Evolutionary conservation across 1,140 invertebrate species (phyloP).

Genomic region (Physella acuta): DNA sequence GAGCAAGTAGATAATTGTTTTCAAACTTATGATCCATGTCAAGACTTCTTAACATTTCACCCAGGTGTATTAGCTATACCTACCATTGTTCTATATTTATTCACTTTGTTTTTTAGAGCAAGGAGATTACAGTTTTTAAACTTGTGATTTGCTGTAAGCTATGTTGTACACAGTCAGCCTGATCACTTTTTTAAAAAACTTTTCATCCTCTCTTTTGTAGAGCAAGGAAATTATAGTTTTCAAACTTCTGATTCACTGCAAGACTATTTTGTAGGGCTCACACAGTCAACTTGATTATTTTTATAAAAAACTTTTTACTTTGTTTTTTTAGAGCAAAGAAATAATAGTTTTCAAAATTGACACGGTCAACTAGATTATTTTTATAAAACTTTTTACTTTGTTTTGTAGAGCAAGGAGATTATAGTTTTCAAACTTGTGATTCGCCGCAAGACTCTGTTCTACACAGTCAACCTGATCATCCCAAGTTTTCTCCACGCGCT

Average conservation of each 20-base stretch:
- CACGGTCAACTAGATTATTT: background rate
- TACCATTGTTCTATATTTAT: too few relatives aligned
- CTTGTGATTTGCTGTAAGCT: too few relatives aligned
- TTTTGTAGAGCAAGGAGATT: slow-evolving; percentile 36
- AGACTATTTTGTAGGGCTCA: slow-evolving; percentile 99
- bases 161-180: too few relatives aligned
- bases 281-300: slow-evolving; percentile 96
- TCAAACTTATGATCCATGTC: slow-evolving; percentile 82
- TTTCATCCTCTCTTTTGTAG: slow-evolving; percentile 11
- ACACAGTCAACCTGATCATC: slow-evolving; percentile 95
- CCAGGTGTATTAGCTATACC: slow-evolving; percentile 97
- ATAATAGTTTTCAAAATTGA: too few relatives aligned
- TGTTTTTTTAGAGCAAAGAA: too few relatives aligned
- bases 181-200: background rate
- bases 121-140: too few relatives aligned
- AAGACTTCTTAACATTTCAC: slow-evolving; percentile 99
- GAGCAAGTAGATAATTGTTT: slow-evolving; percentile 45
- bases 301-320: too few relatives aligned
- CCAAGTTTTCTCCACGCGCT: slow-evolving; percentile 98
- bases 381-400: background rate
- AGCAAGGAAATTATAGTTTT: slow-evolving; percentile 45
- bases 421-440: slow-evolving; percentile 76
- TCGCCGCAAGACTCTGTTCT: slow-evolving; percentile 95
- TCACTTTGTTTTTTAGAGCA: too few relatives aligned
- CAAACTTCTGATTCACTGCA: slow-evolving; percentile 86